phyloP scores from a whole-genome alignment of 2,113 vertebrate species.

The Periophthalmodon schlosseri region DNA sequence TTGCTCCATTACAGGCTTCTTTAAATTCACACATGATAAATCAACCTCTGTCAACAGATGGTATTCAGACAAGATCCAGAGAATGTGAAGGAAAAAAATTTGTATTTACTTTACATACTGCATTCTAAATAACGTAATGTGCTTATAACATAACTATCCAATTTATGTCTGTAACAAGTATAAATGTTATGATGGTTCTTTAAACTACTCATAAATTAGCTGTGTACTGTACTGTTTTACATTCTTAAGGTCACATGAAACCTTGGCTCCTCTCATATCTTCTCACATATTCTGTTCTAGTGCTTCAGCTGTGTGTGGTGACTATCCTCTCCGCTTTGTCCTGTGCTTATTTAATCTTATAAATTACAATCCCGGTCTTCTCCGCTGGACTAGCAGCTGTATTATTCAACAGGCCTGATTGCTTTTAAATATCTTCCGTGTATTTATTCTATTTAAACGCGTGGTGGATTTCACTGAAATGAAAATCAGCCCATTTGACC shows the following conservation, averaged over 20 bases:
- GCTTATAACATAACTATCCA: neutral
- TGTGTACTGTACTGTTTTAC: slow-evolving; percentile 33
- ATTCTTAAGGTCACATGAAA: slow-evolving; percentile 39
- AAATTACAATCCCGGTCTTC: slow-evolving; percentile 59
- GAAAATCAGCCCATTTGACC: slow-evolving; percentile 45
- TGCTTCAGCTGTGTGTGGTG: slow-evolving; percentile 41
- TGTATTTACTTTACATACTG: neutral
- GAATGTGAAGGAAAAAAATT: neutral
- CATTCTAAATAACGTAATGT: neutral
- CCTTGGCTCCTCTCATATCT: slow-evolving; percentile 63
- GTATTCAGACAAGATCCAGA: neutral
- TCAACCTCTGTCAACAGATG: neutral
- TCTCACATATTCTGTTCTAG: slow-evolving; percentile 46
- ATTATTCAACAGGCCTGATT: slow-evolving; percentile 81
- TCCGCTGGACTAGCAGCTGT: slow-evolving; percentile 27
- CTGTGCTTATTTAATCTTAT: slow-evolving; percentile 79
- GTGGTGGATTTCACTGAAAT: slow-evolving; percentile 31
- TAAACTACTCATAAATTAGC: slow-evolving; percentile 17
- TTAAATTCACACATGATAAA: neutral
- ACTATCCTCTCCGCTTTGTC: slow-evolving; percentile 67
- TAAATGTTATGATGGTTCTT: slow-evolving; percentile 1
- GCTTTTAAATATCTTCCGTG: slow-evolving; percentile 75
- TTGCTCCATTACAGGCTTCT: neutral
- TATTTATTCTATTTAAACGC: slow-evolving; percentile 68
- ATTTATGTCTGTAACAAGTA: neutral